Evolutionary conservation across 2,888 invertebrate species (phyloP).

Genomic region (Temnothorax rugatulus): DNA sequence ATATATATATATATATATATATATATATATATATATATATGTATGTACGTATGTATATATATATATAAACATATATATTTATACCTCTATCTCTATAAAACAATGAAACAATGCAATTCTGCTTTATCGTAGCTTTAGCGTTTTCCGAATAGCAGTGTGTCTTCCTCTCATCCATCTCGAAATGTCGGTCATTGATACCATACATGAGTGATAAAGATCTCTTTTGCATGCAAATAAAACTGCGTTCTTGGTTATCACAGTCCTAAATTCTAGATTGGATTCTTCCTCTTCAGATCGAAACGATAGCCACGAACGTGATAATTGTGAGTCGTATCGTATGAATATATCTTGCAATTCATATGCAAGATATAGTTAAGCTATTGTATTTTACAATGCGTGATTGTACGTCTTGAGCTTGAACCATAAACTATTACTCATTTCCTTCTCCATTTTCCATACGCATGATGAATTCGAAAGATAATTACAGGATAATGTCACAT

Average conservation of each 20-base stretch:
- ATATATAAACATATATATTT: no score
- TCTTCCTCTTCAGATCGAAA: not conserved
- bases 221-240: constrained; percentile 21
- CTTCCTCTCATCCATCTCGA: not conserved
- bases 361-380: constrained; percentile 38
- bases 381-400: constrained; percentile 54
- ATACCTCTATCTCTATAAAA: no score
- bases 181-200: constrained; percentile 16
- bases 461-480: constrained; percentile 56
- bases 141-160: not conserved
- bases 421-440: constrained; percentile 47
- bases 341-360: constrained; percentile 26
- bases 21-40: no score
- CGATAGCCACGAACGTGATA: constrained; percentile 6
- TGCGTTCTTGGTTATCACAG: constrained; percentile 1
- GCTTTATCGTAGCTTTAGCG: no score
- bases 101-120: no score
- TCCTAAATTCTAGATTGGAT: not conserved
- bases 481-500: constrained; percentile 53
- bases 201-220: constrained; percentile 49
- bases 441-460: constrained; percentile 31
- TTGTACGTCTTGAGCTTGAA: constrained; percentile 68
- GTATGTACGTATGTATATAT: no score
- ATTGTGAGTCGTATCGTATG: not conserved
- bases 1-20: no score